A percentile compares a stretch with the other conserved stretches of the same genome.
Evolutionary conservation across 2,113 vertebrate genomes (phyloP).

Genomic region (Mastomys coucha): DNA sequence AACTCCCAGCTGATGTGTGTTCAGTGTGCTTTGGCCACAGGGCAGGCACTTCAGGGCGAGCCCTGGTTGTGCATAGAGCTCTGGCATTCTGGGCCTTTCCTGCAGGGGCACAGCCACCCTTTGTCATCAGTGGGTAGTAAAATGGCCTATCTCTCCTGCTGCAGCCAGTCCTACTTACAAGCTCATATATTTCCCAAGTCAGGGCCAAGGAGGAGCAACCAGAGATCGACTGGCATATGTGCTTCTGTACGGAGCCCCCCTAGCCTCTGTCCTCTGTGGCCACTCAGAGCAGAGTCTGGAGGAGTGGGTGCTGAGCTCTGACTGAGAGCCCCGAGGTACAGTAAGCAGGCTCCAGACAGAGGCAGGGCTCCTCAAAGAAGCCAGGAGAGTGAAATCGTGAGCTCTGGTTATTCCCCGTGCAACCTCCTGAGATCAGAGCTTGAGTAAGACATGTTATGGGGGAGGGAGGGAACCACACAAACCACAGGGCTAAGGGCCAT

Average conservation of each 20-base stretch:
- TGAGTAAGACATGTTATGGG: background rate
- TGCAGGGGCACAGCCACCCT: background rate
- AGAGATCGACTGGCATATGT: accelerated
- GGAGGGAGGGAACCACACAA: accelerated
- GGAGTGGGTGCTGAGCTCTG: background rate
- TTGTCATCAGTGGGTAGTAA: accelerated
- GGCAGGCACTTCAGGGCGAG: background rate
- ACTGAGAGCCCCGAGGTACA: background rate
- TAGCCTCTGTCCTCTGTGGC: accelerated
- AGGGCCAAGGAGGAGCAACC: accelerated
- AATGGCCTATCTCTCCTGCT: background rate
- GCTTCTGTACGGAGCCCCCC: background rate
- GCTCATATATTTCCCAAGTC: background rate
- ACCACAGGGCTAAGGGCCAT: background rate
- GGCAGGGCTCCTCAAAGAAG: background rate
- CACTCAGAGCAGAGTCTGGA: background rate
- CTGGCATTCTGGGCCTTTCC: accelerated
- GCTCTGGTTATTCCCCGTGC: accelerated
- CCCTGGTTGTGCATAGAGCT: accelerated
- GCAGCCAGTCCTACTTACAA: background rate
- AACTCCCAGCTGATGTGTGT: too few relatives aligned
- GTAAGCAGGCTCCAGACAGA: accelerated
- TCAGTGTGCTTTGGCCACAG: accelerated
- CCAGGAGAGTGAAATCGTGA: accelerated
- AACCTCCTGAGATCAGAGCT: background rate